Evolutionary conservation across 2,113 vertebrate species (phyloP).

Genomic region (Rana temporaria): DNA sequence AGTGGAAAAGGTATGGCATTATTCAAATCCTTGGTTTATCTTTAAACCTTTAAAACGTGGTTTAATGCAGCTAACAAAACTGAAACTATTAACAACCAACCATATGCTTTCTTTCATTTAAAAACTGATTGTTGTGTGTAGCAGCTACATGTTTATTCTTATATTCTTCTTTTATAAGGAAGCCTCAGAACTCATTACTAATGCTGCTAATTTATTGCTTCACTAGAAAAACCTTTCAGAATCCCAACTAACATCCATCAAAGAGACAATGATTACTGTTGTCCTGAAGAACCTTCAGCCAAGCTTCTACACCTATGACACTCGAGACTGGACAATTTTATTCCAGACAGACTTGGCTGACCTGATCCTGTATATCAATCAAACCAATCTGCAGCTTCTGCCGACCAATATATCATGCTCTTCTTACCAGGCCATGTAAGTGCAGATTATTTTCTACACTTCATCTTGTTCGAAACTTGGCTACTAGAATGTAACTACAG

Average conservation of each 20-base stretch:
- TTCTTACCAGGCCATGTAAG: slow-evolving; percentile 45
- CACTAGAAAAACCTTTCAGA: slow-evolving; percentile 8
- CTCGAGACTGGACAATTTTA: slow-evolving; percentile 24
- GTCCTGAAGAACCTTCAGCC: background rate
- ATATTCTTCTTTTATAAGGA: background rate
- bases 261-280: slow-evolving; percentile 5
- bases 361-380: slow-evolving; percentile 29
- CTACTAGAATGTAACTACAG: background rate
- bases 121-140: background rate
- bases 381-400: slow-evolving; percentile 10
- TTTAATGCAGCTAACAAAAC: too few relatives aligned
- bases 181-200: background rate
- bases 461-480: too few relatives aligned
- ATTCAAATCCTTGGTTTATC: background rate
- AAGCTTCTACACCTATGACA: background rate
- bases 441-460: background rate
- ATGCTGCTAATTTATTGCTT: background rate
- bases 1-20: background rate
- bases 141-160: too few relatives aligned
- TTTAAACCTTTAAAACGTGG: too few relatives aligned
- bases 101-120: too few relatives aligned
- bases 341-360: slow-evolving; percentile 22
- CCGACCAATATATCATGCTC: slow-evolving; percentile 36
- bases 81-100: too few relatives aligned
- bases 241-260: background rate